Evolutionary conservation across 2,113 vertebrate species (phyloP).

Genomic region (Toxostoma redivivum): DNA sequence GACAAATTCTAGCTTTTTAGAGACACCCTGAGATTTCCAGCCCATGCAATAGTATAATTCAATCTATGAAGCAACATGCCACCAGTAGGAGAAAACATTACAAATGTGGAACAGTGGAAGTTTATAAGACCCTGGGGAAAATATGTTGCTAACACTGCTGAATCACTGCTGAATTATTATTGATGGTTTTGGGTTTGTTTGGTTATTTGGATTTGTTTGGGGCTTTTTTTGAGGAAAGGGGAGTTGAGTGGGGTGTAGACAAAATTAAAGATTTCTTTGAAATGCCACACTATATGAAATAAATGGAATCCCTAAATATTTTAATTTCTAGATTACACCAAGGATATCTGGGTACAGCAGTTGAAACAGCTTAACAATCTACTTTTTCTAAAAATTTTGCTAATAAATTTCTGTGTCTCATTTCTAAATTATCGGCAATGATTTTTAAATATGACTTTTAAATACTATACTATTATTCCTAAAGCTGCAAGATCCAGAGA

Average conservation of each 20-base stretch:
- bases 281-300: not conserved
- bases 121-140: conserved; percentile 20
- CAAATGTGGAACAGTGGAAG: not conserved
- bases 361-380: not conserved
- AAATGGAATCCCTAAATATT: not conserved
- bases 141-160: not conserved
- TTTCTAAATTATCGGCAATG: not conserved
- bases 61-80: not conserved
- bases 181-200: not conserved
- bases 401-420: not conserved
- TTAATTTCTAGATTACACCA: not conserved
- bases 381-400: not conserved
- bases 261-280: not conserved
- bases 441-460: conserved; percentile 19
- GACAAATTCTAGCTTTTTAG: not conserved
- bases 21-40: not conserved
- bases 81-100: not conserved
- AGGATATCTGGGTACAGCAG: not conserved
- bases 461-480: not conserved
- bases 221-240: fast-evolving
- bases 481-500: not conserved
- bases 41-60: not conserved
- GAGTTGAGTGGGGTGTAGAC: not conserved
- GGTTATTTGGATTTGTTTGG: not conserved
- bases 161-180: not conserved